These are phyloP conservation scores for Eulemur albifrons DNA, from an alignment of 2,797 vertebrate species.

Conservation along the genomic window DNA sequence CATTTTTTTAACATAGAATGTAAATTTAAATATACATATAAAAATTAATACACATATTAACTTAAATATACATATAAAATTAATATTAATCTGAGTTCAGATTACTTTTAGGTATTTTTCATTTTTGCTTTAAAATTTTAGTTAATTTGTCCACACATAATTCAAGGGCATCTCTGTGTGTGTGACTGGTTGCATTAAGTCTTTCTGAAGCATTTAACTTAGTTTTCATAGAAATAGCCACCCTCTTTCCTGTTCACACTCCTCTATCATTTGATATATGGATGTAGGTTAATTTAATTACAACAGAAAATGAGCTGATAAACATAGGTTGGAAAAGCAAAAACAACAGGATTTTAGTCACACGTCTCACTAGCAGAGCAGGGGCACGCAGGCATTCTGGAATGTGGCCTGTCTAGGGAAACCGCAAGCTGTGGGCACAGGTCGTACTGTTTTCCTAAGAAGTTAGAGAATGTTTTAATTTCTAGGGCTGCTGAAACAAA, in stretches of 20 bases:
- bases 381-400: neutral
- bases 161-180: neutral
- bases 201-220: neutral
- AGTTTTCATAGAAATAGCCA: neutral
- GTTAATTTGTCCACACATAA: neutral
- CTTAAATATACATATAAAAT: no score
- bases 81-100: neutral
- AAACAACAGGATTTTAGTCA: neutral
- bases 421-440: neutral
- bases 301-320: neutral
- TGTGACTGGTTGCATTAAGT: neutral
- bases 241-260: neutral
- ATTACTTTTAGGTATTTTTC: neutral
- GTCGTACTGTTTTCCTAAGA: neutral
- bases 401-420: neutral
- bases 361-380: neutral
- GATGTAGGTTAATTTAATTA: neutral
- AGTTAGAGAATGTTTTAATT: neutral
- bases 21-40: neutral
- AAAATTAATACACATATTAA: no score
- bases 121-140: neutral
- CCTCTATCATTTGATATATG: neutral
- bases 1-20: neutral
- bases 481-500: neutral
- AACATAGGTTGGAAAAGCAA: neutral